phyloP scores from a whole-genome alignment of 2,797 vertebrate genomes.

The Carcharodon carcharias region DNA sequence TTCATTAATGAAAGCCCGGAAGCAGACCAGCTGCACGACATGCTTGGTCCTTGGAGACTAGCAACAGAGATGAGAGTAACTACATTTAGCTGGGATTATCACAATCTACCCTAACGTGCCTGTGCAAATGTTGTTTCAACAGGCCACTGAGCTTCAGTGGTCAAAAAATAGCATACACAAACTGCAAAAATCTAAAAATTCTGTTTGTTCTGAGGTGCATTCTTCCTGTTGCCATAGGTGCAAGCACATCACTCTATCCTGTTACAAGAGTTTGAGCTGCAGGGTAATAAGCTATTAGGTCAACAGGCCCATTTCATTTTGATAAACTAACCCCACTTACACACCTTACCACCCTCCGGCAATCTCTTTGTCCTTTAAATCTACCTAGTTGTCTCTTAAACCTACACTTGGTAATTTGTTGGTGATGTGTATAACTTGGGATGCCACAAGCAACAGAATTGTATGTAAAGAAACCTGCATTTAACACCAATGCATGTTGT shows the following conservation, averaged over 20 bases:
- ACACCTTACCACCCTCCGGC: too few relatives aligned
- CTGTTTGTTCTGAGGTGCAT: neutral
- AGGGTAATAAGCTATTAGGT: neutral
- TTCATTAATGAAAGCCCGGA: neutral
- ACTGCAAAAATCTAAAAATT: too few relatives aligned
- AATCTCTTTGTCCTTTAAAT: too few relatives aligned
- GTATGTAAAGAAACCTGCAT: neutral
- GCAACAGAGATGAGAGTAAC: neutral
- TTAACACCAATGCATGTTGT: neutral
- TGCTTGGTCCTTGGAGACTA: neutral
- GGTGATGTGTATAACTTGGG: too few relatives aligned
- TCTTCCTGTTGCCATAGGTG: neutral
- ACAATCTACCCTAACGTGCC: neutral
- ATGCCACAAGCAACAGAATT: neutral
- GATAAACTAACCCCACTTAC: neutral
- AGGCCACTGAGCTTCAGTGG: neutral
- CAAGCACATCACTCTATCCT: neutral
- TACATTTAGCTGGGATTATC: neutral
- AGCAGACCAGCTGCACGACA: neutral
- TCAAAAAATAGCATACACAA: neutral
- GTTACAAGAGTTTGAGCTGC: neutral
- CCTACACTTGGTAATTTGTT: too few relatives aligned
- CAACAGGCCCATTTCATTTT: neutral
- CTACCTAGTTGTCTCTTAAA: too few relatives aligned
- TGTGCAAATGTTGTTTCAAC: neutral